These are phyloP conservation scores for Propithecus perrieri DNA, from an alignment of 2,797 vertebrate species.

Conservation along the genomic window DNA sequence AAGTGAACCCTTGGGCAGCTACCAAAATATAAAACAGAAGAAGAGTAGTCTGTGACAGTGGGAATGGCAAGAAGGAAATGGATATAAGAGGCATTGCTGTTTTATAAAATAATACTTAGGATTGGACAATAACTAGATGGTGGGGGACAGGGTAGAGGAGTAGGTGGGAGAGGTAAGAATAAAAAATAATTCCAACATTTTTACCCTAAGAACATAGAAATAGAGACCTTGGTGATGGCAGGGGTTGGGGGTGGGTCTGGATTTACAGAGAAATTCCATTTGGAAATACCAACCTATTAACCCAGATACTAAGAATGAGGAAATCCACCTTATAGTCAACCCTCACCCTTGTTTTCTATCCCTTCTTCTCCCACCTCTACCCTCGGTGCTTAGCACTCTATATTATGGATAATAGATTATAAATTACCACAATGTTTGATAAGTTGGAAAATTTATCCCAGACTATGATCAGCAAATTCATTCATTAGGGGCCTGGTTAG, in stretches of 20 bases:
- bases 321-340: no score
- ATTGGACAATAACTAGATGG: background rate
- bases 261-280: background rate
- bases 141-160: background rate
- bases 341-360: background rate
- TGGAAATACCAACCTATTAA: background rate
- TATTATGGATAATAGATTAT: background rate
- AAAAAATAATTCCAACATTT: background rate
- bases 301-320: background rate
- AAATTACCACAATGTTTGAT: background rate
- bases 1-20: background rate
- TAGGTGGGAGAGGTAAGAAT: background rate
- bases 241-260: accelerated
- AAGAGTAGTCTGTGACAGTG: background rate
- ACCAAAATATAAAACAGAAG: background rate
- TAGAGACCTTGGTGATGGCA: background rate
- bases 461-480: background rate
- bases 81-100: background rate
- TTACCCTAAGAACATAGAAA: background rate
- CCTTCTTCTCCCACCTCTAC: background rate
- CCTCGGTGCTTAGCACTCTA: background rate
- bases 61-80: background rate
- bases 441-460: background rate
- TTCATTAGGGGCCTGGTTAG: background rate
- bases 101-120: no score